Evolutionary conservation across 1,140 invertebrate species (phyloP).

Genomic region (Ceratina japonica): DNA sequence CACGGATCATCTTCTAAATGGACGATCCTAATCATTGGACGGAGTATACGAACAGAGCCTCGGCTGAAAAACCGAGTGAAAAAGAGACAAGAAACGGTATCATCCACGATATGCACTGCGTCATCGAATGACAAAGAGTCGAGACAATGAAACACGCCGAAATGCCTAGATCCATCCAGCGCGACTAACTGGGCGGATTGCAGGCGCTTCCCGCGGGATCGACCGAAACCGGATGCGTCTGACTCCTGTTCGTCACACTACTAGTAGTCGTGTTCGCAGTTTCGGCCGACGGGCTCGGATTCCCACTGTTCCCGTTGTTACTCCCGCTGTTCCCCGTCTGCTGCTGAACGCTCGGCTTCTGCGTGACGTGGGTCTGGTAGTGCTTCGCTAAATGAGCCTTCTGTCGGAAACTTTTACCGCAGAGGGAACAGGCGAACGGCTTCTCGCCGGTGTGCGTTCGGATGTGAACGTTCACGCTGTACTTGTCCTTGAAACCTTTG

Average conservation of each 20-base stretch:
- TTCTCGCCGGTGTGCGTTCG: conserved; percentile 95
- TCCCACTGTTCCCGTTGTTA: conserved; percentile 58
- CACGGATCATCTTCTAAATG: neutral
- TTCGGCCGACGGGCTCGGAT: conserved; percentile 62
- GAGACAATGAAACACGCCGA: conserved; percentile 1
- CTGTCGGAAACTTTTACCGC: conserved; percentile 95
- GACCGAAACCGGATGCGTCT: conserved; percentile 46
- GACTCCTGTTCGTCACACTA: conserved; percentile 52
- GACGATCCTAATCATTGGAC: conserved; percentile 6
- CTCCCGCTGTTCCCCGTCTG: conserved; percentile 49
- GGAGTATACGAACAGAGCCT: neutral
- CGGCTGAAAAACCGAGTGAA: neutral
- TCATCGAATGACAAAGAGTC: neutral
- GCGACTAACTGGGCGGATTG: conserved; percentile 70
- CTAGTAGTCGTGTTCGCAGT: conserved; percentile 23
- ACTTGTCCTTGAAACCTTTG: conserved; percentile 96
- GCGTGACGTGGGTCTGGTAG: conserved; percentile 95
- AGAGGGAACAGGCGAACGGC: conserved; percentile 92
- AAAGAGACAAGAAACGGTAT: neutral
- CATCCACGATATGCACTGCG: neutral
- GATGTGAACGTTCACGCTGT: conserved; percentile 95
- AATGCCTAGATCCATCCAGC: neutral
- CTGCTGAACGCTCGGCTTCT: conserved; percentile 81
- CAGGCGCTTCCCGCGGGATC: conserved; percentile 59
- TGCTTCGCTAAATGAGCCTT: conserved; percentile 98